A percentile compares a stretch with the other conserved stretches of the same genome.
These are phyloP conservation scores for Leucophenga maculata DNA, from an alignment of 2,888 invertebrate genomes.

Conservation along the genomic window DNA sequence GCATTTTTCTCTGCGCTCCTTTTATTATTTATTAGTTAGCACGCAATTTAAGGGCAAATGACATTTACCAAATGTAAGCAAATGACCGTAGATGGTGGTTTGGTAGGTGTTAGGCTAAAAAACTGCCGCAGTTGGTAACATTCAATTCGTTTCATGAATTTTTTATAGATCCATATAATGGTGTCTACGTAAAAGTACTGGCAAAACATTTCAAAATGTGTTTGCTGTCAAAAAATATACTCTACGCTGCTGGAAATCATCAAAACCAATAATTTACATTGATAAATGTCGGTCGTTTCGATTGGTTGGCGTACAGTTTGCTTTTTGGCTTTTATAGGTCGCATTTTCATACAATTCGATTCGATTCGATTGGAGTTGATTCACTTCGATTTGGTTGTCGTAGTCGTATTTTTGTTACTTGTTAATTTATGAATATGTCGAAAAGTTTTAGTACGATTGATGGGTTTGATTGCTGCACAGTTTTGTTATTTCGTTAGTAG, in stretches of 20 bases:
- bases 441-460: constrained; percentile 20
- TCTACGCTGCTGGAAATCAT: constrained; percentile 29
- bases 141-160: constrained; percentile 46
- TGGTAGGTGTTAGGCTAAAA: too few relatives aligned
- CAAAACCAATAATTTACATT: constrained; percentile 38
- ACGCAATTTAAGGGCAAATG: constrained; percentile 18
- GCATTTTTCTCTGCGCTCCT: background rate
- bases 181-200: constrained; percentile 46
- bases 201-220: constrained; percentile 28
- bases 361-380: background rate
- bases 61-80: background rate
- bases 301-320: background rate
- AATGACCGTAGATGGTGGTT: background rate
- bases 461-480: constrained; percentile 7
- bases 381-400: background rate
- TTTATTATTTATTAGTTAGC: constrained; percentile 22
- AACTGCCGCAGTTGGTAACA: background rate
- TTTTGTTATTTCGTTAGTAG: too few relatives aligned
- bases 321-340: background rate
- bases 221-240: constrained; percentile 44
- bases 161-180: constrained; percentile 48
- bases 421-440: constrained; percentile 44
- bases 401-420: constrained; percentile 26
- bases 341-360: background rate
- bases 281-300: constrained; percentile 46